Evolutionary conservation across 2,113 vertebrate species (phyloP).

Genomic region (Laticauda laticaudata): DNA sequence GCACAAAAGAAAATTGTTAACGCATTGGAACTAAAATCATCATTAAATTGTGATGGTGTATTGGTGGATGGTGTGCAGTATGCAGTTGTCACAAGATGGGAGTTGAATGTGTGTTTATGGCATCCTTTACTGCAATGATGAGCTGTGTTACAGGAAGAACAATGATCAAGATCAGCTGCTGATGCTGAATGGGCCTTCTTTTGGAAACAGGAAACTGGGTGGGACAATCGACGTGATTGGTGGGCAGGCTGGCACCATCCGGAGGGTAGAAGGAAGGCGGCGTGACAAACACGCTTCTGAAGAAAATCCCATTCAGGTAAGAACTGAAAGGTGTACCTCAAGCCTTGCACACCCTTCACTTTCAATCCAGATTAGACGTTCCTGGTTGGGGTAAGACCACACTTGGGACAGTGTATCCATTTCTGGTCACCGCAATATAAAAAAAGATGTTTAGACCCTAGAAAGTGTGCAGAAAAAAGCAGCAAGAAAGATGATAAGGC

Average conservation of each 20-base stretch:
- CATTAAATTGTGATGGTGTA: background rate
- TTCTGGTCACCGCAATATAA: background rate
- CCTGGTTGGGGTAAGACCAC: background rate
- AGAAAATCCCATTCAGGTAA: slow-evolving; percentile 70
- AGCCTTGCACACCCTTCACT: background rate
- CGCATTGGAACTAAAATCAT: background rate
- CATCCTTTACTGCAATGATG: background rate
- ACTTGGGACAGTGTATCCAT: background rate
- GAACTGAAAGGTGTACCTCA: background rate
- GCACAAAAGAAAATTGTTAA: background rate
- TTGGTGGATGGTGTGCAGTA: background rate
- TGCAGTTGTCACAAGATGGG: background rate
- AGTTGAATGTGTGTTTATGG: background rate
- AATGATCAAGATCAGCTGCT: background rate
- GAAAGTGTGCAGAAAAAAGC: background rate
- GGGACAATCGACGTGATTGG: slow-evolving; percentile 72
- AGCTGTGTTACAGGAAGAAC: background rate
- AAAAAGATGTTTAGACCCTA: background rate
- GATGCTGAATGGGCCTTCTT: background rate
- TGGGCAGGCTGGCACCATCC: slow-evolving; percentile 70
- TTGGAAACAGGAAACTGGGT: slow-evolving; percentile 69
- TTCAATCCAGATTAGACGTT: background rate
- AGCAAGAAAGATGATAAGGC: background rate
- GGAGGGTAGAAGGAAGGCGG: slow-evolving; percentile 68
- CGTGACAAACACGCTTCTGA: slow-evolving; percentile 69